Conservation (phyloP, 1,140 invertebrate genomes). For the Drosophila melanogaster region DNA sequence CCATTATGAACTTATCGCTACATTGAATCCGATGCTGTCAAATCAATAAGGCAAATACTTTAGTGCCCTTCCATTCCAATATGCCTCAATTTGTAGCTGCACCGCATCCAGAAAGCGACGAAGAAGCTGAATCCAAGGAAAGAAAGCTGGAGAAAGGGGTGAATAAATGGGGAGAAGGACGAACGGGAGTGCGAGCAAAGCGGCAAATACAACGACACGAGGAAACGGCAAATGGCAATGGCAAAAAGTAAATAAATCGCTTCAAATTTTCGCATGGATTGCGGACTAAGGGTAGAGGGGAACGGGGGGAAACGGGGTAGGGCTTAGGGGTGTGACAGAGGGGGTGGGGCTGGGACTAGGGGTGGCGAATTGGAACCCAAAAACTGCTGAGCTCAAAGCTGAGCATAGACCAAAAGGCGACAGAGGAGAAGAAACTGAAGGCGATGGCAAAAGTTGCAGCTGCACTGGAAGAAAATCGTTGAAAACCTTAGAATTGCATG, state of each 20-base stretch:
- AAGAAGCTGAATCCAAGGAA: constrained; percentile 23
- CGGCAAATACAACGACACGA: constrained; percentile 55
- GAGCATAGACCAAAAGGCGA: constrained; percentile 19
- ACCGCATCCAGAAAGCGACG: constrained; percentile 55
- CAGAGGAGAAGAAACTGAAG: constrained; percentile 15
- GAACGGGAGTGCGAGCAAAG: constrained; percentile 27
- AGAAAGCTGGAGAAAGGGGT: constrained; percentile 10
- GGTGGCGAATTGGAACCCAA: constrained; percentile 42
- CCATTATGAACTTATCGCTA: constrained; percentile 47
- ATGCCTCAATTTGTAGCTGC: constrained; percentile 76
- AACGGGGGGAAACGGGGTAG: not conserved
- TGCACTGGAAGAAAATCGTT: constrained; percentile 1
- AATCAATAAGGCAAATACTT: constrained; percentile 61
- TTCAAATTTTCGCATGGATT: constrained; percentile 82
- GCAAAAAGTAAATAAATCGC: constrained; percentile 82
- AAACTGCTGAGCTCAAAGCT: constrained; percentile 76
- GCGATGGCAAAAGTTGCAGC: constrained; percentile 47
- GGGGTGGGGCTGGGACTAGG: not conserved
- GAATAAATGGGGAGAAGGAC: not conserved
- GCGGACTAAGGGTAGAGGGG: constrained; percentile 24
- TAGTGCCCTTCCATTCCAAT: constrained; percentile 61
- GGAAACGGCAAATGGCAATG: constrained; percentile 71
- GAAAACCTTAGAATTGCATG: not conserved
- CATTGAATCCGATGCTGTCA: constrained; percentile 55
- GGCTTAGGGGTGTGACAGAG: constrained; percentile 2